Evolutionary conservation across 2,888 invertebrate genomes (phyloP), one percentile per base, ranked within the genome.

Genomic region (Ellobium chinense): DNA sequence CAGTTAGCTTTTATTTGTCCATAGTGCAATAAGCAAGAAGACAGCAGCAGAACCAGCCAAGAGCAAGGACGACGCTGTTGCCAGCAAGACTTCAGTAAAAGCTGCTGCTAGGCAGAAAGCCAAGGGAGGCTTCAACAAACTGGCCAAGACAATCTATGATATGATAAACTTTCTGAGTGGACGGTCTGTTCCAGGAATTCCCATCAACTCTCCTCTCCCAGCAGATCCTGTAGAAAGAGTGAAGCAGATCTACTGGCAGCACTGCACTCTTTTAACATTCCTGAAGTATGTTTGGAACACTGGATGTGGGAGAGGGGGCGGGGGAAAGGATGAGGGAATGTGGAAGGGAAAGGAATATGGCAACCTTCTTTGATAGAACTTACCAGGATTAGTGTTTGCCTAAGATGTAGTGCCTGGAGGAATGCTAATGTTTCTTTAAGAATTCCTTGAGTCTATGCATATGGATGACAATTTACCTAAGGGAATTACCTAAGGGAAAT

Each of bases 231-330:
- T 88, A 56, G 93, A 93, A 82, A 85, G 92, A 31, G 91, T 91
- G 37, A 91, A 91, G 78, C 92, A 92, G 85, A 88, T 93, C 68
- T 90, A 91, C 87, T 92, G 91, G 92, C 93, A 93, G 78, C 92
- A 93, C 81, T 87, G 89, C 68, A 91, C 92, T n/a, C 88, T 93
- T n/a, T 89, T 93, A 0, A 91, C 91, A 4, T 93, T 93, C 88
- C 85, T 93, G 75, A 92, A 86, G 92, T 93, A 84, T 78, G 86
- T 37, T 9, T 29, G n/a, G n/a, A n/a, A n/a, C n/a, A n/a, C n/a
- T n/a, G n/a, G n/a, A n/a, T n/a, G n/a, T n/a, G n/a, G n/a, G n/a
- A n/a, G n/a, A n/a, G n/a, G n/a, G n/a, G n/a, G n/a, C n/a, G n/a
- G n/a, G n/a, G n/a, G n/a, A n/a, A n/a, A n/a, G n/a, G n/a, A n/a